These are phyloP conservation scores for Scopus umbretta DNA, from an alignment of 2,113 vertebrate genomes.

Conservation along the genomic window DNA sequence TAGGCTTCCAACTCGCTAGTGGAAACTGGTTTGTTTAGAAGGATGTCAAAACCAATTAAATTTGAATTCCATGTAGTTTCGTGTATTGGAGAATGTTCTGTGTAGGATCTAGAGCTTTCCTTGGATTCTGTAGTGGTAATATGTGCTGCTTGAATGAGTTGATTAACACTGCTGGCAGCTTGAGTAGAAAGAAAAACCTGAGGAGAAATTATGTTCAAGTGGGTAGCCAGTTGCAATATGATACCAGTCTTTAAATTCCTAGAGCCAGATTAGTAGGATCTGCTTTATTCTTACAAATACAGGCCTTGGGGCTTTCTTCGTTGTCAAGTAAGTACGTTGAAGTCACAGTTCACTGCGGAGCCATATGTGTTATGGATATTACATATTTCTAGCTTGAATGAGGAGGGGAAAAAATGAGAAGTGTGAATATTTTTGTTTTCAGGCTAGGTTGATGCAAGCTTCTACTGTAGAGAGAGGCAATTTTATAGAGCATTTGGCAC, in stretches of 20 bases:
- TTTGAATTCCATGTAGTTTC: not conserved
- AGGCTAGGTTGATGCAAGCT: not conserved
- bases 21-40: not conserved
- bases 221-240: conserved; percentile 45
- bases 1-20: not conserved
- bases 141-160: conserved; percentile 40
- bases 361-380: not conserved
- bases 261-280: conserved; percentile 40
- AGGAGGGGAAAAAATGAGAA: not conserved
- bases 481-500: not conserved
- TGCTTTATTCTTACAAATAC: conserved; percentile 19
- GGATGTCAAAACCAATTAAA: not conserved
- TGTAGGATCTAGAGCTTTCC: not conserved
- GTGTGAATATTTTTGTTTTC: conserved; percentile 49
- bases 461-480: not conserved
- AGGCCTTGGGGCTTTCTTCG: not conserved
- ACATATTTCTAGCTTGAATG: not conserved
- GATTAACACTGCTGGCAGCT: conserved; percentile 45
- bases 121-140: not conserved
- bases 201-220: conserved; percentile 58
- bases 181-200: conserved; percentile 48
- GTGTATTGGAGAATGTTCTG: not conserved
- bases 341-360: not conserved
- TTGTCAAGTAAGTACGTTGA: not conserved
- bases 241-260: conserved; percentile 61